These are phyloP conservation scores for Synanceia verrucosa DNA, from an alignment of 2,797 vertebrate species.

Conservation along the genomic window DNA sequence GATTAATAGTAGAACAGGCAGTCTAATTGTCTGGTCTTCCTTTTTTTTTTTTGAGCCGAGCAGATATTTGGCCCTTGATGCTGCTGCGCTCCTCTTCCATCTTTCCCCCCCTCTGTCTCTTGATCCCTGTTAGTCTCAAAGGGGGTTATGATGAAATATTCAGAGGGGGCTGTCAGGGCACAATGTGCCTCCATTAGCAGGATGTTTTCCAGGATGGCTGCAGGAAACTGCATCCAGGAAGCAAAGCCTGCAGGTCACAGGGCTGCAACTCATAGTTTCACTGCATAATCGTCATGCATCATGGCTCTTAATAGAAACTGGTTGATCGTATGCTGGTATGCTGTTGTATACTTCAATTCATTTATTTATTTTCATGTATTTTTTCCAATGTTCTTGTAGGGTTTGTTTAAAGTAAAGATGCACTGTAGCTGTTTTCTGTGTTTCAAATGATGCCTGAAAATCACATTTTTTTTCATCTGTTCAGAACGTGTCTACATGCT, in stretches of 20 bases:
- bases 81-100: conserved; percentile 4
- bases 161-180: conserved; percentile 56
- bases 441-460: no score
- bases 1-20: not conserved
- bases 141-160: conserved; percentile 72
- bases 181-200: conserved; percentile 64
- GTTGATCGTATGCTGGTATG: not conserved
- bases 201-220: conserved; percentile 39
- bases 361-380: no score
- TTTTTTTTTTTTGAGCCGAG: no score
- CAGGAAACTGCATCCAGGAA: conserved; percentile 27
- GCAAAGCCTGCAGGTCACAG: conserved; percentile 23
- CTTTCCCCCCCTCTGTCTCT: conserved; percentile 2
- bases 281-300: not conserved
- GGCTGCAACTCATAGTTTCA: not conserved
- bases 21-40: no score
- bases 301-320: not conserved
- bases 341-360: not conserved
- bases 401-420: no score
- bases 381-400: no score
- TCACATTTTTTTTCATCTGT: no score
- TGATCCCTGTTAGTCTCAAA: conserved; percentile 39
- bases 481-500: no score
- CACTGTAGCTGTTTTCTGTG: no score
- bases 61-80: not conserved